A percentile compares a stretch with the other conserved stretches of the same genome.
phyloP scores from a whole-genome alignment of 2,888 invertebrate species.

The Caenorhabditis sp. region DNA sequence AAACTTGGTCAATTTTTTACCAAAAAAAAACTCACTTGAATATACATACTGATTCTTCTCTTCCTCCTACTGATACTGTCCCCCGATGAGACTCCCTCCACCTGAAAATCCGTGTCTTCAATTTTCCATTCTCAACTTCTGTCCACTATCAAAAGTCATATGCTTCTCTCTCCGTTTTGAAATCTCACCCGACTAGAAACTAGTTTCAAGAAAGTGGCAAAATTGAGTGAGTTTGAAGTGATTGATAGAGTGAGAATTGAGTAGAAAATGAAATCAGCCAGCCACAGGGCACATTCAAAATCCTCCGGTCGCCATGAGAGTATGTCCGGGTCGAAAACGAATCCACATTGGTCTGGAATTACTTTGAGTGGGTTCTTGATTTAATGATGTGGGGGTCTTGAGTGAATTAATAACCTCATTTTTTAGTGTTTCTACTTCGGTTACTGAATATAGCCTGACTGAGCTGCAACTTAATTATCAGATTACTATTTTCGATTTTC shows the following conservation, averaged over 20 bases:
- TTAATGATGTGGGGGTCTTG: too few relatives aligned
- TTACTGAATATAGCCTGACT: too few relatives aligned
- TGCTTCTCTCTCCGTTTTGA: neutral
- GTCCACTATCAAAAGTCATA: neutral
- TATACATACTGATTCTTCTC: slow-evolving; percentile 58
- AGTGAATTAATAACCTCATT: neutral
- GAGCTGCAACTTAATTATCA: neutral
- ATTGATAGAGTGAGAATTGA: slow-evolving; percentile 43
- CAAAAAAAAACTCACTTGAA: slow-evolving; percentile 35
- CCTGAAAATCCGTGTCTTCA: slow-evolving; percentile 30
- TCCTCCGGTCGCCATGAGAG: slow-evolving; percentile 60
- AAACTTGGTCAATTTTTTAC: too few relatives aligned
- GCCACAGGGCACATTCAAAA: slow-evolving; percentile 46
- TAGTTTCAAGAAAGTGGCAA: slow-evolving; percentile 56
- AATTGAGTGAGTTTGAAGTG: slow-evolving; percentile 59
- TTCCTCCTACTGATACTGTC: slow-evolving; percentile 45
- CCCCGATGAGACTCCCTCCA: slow-evolving; percentile 43
- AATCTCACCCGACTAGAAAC: slow-evolving; percentile 42
- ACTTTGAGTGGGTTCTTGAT: neutral
- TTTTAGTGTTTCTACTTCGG: neutral
- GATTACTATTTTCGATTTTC: neutral
- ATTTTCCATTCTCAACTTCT: neutral
- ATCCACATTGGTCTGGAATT: slow-evolving; percentile 55
- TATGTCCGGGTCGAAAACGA: slow-evolving; percentile 59
- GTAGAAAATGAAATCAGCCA: slow-evolving; percentile 63